phyloP scores from a whole-genome alignment of 2,888 invertebrate species.

The Ceriagrion tenellum region DNA sequence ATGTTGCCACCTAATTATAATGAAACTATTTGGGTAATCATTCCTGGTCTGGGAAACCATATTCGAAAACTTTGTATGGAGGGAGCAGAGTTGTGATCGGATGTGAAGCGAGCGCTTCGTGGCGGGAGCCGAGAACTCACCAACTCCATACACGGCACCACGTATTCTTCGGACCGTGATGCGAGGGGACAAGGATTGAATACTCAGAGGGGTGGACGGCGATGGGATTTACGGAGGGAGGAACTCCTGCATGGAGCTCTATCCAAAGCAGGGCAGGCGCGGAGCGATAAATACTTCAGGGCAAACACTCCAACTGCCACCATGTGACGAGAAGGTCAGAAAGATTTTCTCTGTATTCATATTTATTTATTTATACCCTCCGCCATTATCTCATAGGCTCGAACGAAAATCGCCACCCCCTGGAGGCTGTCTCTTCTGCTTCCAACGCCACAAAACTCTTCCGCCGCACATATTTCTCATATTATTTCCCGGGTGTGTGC shows the following conservation, averaged over 20 bases:
- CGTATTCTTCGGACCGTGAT: not conserved
- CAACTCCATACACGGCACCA: not conserved
- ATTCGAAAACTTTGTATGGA: too few species aligned
- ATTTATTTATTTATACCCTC: not conserved
- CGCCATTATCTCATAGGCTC: constrained; percentile 47
- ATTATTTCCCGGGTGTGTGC: constrained; percentile 25
- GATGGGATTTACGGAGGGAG: not conserved
- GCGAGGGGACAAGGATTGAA: not conserved
- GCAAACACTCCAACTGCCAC: not conserved
- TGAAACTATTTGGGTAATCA: too few species aligned
- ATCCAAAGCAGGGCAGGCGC: not conserved
- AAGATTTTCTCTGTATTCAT: not conserved
- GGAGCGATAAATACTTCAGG: not conserved
- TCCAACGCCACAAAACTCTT: not conserved
- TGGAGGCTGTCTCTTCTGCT: not conserved
- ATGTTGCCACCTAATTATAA: too few species aligned
- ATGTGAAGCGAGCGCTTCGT: not conserved
- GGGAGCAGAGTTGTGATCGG: not conserved
- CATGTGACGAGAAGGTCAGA: not conserved
- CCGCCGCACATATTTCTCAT: not conserved
- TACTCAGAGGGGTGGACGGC: not conserved
- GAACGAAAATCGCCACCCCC: not conserved
- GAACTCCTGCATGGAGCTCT: not conserved
- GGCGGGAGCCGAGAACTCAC: not conserved
- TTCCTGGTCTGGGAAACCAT: too few species aligned